Evolutionary conservation across 1,140 invertebrate genomes (phyloP).

Genomic region (Orchestia grillus): DNA sequence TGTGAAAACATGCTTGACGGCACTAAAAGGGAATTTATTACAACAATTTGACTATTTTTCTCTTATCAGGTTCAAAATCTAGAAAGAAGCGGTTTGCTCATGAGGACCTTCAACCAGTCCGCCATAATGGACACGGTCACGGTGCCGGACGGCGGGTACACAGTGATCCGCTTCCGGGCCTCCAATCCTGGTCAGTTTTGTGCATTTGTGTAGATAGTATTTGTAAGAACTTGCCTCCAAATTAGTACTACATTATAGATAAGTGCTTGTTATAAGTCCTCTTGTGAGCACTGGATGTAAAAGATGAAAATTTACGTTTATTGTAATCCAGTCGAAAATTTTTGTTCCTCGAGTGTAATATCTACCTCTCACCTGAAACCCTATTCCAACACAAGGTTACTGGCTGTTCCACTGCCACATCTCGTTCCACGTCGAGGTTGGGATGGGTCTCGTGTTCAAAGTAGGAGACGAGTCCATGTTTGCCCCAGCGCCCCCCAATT

Average conservation of each 20-base stretch:
- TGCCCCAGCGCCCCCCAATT: constrained; percentile 70
- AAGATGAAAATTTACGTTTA: too few species aligned
- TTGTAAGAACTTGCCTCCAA: neutral
- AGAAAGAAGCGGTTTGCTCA: constrained; percentile 76
- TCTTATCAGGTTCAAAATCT: constrained; percentile 60
- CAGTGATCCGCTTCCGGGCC: constrained; percentile 89
- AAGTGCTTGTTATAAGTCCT: neutral
- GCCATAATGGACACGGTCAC: constrained; percentile 91
- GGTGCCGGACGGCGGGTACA: constrained; percentile 91
- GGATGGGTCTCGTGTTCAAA: constrained; percentile 90
- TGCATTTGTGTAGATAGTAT: neutral
- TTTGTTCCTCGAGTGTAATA: neutral
- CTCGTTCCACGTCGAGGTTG: constrained; percentile 89
- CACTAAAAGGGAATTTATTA: too few species aligned
- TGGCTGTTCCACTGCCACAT: constrained; percentile 95
- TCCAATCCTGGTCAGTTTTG: constrained; percentile 82
- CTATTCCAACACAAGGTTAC: constrained; percentile 76
- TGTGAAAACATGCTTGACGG: too few species aligned
- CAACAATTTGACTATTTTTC: neutral
- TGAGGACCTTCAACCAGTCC: constrained; percentile 80
- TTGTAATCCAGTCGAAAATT: neutral
- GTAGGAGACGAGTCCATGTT: constrained; percentile 74
- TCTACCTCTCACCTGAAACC: neutral
- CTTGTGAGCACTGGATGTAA: neutral
- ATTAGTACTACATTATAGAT: neutral